phyloP scores from a whole-genome alignment of 2,113 vertebrate species.

The Chiloscyllium plagiosum region DNA sequence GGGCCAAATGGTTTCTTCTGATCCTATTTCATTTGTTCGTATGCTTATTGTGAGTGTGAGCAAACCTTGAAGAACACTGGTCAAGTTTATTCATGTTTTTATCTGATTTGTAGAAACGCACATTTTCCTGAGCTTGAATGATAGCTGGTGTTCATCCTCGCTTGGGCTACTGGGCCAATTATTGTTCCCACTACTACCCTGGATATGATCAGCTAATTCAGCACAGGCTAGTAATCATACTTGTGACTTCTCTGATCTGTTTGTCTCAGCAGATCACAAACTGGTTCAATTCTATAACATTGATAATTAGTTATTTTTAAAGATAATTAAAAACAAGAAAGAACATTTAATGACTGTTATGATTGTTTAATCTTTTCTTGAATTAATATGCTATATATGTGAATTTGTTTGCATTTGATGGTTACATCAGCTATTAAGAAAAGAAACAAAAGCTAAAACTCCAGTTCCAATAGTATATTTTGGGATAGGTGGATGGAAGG shows the following conservation, averaged over 20 bases:
- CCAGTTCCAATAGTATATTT: background rate
- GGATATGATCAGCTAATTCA: background rate
- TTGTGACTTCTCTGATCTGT: background rate
- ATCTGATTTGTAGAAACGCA: background rate
- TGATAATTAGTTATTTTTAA: background rate
- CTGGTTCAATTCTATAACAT: background rate
- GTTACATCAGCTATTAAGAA: background rate
- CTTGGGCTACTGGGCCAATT: background rate
- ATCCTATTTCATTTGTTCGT: no score
- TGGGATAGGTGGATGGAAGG: background rate
- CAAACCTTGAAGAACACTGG: background rate
- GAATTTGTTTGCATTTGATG: background rate
- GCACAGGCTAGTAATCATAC: background rate
- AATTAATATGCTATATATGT: background rate
- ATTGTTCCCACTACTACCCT: background rate
- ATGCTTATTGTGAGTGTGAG: background rate
- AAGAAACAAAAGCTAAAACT: background rate
- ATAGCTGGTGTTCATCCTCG: background rate
- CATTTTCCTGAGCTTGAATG: background rate
- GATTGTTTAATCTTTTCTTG: background rate
- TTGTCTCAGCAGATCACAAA: background rate
- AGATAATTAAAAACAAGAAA: conserved; percentile 2
- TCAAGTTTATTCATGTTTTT: background rate
- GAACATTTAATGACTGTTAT: background rate
- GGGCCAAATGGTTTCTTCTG: no score